Conservation (phyloP, 1,140 invertebrate genomes). For the Berghia stephanieae region DNA sequence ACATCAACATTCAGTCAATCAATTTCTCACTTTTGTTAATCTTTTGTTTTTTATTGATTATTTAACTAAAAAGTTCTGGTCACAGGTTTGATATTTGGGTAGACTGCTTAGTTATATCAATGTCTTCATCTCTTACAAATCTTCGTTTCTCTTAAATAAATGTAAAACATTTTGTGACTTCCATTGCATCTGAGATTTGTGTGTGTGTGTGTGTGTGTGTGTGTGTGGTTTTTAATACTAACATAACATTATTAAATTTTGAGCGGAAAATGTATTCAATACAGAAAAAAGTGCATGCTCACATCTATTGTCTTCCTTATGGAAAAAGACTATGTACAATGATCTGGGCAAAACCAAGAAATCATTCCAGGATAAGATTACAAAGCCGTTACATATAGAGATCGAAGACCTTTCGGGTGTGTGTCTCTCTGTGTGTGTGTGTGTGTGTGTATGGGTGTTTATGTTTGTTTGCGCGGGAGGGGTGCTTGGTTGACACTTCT, state of each 20-base stretch:
- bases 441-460: background rate
- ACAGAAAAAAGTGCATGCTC: background rate
- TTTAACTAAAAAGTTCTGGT: background rate
- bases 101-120: too few species aligned
- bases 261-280: background rate
- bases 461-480: too few species aligned
- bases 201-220: slow-evolving; percentile 27
- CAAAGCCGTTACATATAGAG: background rate
- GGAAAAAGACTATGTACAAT: background rate
- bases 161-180: background rate
- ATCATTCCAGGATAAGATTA: too few species aligned
- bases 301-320: background rate
- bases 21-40: background rate
- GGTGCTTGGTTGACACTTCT: too few species aligned
- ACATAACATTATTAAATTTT: background rate
- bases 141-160: background rate
- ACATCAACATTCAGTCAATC: too few species aligned
- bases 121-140: background rate
- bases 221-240: slow-evolving; percentile 17
- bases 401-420: background rate
- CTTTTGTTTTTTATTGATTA: background rate
- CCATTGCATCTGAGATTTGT: background rate
- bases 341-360: too few species aligned
- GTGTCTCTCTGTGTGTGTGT: background rate
- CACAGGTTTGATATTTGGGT: too few species aligned